A percentile compares a stretch with the other conserved stretches of the same genome.
These are phyloP conservation scores for Aspidoscelis tigris DNA, from an alignment of 2,113 vertebrate genomes.

Conservation along the genomic window DNA sequence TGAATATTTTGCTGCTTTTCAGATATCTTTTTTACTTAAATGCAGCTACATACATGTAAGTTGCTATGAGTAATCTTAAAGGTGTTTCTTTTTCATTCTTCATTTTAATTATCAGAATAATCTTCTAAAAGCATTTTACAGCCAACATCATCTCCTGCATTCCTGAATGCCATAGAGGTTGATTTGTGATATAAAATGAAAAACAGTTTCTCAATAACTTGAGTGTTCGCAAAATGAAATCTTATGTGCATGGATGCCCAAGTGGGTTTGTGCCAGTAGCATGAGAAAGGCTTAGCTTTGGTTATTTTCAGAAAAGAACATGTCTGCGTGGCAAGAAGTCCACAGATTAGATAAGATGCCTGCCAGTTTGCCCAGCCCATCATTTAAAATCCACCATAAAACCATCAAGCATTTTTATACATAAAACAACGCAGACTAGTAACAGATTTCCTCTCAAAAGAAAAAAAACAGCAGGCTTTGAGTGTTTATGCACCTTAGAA, in stretches of 20 bases:
- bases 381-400: neutral
- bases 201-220: neutral
- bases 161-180: neutral
- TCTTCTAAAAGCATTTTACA: slow-evolving; percentile 30
- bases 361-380: neutral
- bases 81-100: slow-evolving; percentile 25
- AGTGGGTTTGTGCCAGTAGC: neutral
- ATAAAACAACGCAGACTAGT: neutral
- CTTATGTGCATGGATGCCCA: neutral
- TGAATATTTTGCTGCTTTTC: neutral
- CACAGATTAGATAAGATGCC: neutral
- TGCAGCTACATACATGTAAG: slow-evolving; percentile 34
- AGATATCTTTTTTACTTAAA: slow-evolving; percentile 9
- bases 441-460: neutral
- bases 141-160: neutral
- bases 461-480: neutral
- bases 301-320: slow-evolving; percentile 2
- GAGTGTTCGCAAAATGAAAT: slow-evolving; percentile 28
- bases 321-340: neutral
- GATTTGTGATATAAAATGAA: slow-evolving; percentile 17
- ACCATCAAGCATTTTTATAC: neutral
- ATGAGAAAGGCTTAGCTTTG: neutral
- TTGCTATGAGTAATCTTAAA: neutral
- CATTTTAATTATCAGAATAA: slow-evolving; percentile 36
- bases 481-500: neutral